Evolutionary conservation across 2,888 invertebrate genomes (phyloP).

Genomic region (Omphaloscelis lunosa): DNA sequence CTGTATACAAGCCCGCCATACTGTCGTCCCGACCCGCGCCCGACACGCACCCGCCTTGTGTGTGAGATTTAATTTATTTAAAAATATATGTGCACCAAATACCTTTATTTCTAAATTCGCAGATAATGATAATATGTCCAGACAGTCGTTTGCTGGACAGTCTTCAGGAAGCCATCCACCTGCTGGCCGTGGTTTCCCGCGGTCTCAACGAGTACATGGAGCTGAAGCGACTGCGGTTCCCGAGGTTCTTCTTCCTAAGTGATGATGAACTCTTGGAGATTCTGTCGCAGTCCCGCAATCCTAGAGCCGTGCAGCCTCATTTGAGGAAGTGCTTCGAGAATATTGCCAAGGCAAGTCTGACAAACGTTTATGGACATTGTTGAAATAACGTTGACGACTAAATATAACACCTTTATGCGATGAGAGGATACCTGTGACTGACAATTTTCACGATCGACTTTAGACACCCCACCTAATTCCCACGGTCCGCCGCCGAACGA

Average conservation of each 20-base stretch:
- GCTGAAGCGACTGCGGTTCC: slow-evolving; percentile 93
- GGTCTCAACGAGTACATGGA: slow-evolving; percentile 95
- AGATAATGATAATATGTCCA: slow-evolving; percentile 92
- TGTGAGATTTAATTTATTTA: background rate
- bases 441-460: background rate
- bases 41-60: too few species aligned
- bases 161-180: slow-evolving; percentile 92
- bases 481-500: background rate
- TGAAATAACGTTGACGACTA: background rate
- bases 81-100: background rate
- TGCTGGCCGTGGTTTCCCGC: slow-evolving; percentile 93
- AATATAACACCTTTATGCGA: background rate
- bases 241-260: slow-evolving; percentile 94
- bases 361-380: background rate
- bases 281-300: slow-evolving; percentile 94
- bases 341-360: slow-evolving; percentile 79
- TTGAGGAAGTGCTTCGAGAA: slow-evolving; percentile 96
- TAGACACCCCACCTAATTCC: background rate
- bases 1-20: too few species aligned
- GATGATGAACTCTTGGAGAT: slow-evolving; percentile 96
- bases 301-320: slow-evolving; percentile 94
- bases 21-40: too few species aligned
- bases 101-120: slow-evolving; percentile 10
- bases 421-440: background rate
- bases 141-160: slow-evolving; percentile 93